Percentiles rank a stretch among this genome's conserved stretches.
These are phyloP conservation scores for Podocnemis expansa DNA, from an alignment of 2,113 vertebrate genomes.

Conservation along the genomic window DNA sequence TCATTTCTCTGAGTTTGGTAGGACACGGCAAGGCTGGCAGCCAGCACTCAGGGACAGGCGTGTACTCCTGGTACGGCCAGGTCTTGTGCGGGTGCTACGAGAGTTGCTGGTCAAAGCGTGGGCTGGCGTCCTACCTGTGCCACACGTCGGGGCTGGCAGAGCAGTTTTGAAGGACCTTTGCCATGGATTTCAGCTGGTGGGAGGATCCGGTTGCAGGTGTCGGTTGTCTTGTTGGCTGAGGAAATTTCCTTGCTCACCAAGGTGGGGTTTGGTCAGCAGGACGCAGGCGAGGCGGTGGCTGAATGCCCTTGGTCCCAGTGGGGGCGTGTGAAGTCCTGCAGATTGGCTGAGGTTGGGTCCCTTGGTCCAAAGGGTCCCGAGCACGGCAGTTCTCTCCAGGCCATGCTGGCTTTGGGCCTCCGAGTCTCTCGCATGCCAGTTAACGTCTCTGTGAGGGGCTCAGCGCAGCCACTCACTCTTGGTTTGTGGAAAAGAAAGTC, in stretches of 20 bases:
- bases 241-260: rapidly evolving
- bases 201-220: not conserved
- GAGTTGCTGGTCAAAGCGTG: not conserved
- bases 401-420: not conserved
- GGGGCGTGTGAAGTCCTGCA: not conserved
- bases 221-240: rapidly evolving
- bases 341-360: not conserved
- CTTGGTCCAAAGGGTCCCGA: not conserved
- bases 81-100: no score
- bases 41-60: not conserved
- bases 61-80: rapidly evolving
- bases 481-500: not conserved
- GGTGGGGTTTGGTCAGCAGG: rapidly evolving
- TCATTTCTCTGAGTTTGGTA: rapidly evolving
- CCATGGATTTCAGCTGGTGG: not conserved
- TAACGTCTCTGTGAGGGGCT: no score
- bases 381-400: no score
- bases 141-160: no score
- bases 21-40: not conserved
- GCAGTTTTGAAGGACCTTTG: rapidly evolving
- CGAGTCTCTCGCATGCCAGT: not conserved
- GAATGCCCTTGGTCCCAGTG: not conserved
- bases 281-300: rapidly evolving
- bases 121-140: not conserved
- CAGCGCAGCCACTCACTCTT: not conserved